These are phyloP conservation scores for Eurytoma californica DNA, from an alignment of 2,888 invertebrate genomes.

Conservation along the genomic window DNA sequence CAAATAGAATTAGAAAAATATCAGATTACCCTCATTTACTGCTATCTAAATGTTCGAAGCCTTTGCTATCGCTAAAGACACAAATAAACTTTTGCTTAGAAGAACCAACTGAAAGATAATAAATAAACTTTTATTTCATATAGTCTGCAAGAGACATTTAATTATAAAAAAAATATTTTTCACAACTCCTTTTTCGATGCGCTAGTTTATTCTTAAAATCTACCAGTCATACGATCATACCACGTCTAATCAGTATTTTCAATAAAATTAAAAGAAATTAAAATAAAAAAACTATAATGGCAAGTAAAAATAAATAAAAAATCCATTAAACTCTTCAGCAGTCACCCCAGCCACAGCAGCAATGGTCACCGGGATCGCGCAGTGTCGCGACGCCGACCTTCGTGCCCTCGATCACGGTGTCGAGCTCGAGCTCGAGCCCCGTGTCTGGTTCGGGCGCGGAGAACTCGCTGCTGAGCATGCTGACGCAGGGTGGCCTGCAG, in stretches of 20 bases:
- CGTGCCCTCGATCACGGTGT: slow-evolving; percentile 46
- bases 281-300: neutral
- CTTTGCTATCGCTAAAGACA: no score
- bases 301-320: neutral
- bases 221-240: no score
- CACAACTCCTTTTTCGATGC: no score
- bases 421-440: slow-evolving; percentile 40
- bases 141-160: no score
- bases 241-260: neutral
- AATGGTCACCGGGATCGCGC: slow-evolving; percentile 14
- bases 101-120: no score
- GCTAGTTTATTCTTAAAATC: no score
- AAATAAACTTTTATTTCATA: no score
- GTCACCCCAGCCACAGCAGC: slow-evolving; percentile 31
- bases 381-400: neutral
- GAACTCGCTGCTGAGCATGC: slow-evolving; percentile 60
- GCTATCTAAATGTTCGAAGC: no score
- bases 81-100: no score
- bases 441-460: slow-evolving; percentile 51
- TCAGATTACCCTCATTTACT: no score
- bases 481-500: slow-evolving; percentile 61
- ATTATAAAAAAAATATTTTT: no score
- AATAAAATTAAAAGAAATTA: neutral
- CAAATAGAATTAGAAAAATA: no score
- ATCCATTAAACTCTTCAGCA: slow-evolving; percentile 1